phyloP scores from a whole-genome alignment of 2,888 invertebrate genomes.

The Drosophila affinis region DNA sequence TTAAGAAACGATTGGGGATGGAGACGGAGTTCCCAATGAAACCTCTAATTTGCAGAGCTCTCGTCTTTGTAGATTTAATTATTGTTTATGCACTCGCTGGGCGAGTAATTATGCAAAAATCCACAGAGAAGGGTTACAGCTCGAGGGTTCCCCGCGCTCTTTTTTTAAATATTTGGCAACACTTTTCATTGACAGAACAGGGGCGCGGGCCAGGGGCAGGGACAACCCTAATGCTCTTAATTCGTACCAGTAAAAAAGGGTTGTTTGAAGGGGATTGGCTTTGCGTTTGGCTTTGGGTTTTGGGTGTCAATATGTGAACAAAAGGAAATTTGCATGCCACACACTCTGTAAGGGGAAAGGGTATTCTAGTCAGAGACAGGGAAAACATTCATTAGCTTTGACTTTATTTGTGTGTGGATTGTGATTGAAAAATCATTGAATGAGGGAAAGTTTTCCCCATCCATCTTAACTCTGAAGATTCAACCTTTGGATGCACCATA shows the following conservation, averaged over 20 bases:
- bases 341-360: neutral
- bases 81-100: conserved; percentile 73
- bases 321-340: conserved; percentile 55
- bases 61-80: conserved; percentile 77
- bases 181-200: conserved; percentile 51
- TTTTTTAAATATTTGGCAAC: conserved; percentile 22
- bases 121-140: neutral
- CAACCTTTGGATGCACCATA: neutral
- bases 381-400: conserved; percentile 57
- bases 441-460: neutral
- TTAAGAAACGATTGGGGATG: neutral
- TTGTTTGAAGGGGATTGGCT: conserved; percentile 31
- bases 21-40: conserved; percentile 48
- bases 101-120: conserved; percentile 37
- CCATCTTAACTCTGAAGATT: neutral
- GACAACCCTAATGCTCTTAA: conserved; percentile 32
- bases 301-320: conserved; percentile 62
- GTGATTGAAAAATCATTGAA: conserved; percentile 8
- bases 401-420: conserved; percentile 34
- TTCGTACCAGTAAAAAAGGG: conserved; percentile 36
- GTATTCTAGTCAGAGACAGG: neutral
- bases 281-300: neutral
- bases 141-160: neutral
- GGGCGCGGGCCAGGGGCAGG: neutral
- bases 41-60: conserved; percentile 82